Conservation (phyloP, 2,888 invertebrate species). For the Plutella xylostella region DNA sequence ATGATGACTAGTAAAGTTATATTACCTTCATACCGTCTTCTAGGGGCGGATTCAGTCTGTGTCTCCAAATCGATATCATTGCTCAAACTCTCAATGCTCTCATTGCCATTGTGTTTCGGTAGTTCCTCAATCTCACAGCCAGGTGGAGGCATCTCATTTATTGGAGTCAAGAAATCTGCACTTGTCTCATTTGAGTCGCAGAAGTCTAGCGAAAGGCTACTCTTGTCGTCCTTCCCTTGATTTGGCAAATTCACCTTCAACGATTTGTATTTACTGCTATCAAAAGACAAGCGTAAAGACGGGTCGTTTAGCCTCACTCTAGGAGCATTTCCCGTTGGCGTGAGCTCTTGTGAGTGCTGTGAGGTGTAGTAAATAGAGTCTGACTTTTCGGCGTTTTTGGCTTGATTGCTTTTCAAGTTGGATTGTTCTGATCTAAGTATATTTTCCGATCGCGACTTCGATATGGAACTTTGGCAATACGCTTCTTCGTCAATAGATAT, state of each 20-base stretch:
- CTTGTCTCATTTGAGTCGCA: slow-evolving; percentile 65
- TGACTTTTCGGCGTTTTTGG: slow-evolving; percentile 41
- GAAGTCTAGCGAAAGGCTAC: slow-evolving; percentile 55
- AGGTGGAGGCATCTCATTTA: slow-evolving; percentile 63
- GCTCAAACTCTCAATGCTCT: slow-evolving; percentile 53
- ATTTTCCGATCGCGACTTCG: slow-evolving; percentile 61
- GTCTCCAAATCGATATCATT: slow-evolving; percentile 58
- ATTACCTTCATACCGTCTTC: slow-evolving; percentile 41
- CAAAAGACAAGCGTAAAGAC: slow-evolving; percentile 50
- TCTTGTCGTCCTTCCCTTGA: slow-evolving; percentile 45
- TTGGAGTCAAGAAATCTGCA: slow-evolving; percentile 62
- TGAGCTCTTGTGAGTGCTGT: slow-evolving; percentile 59
- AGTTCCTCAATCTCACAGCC: slow-evolving; percentile 61
- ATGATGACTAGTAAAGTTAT: slow-evolving; percentile 16
- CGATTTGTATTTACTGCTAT: slow-evolving; percentile 52
- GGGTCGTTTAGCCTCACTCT: slow-evolving; percentile 48
- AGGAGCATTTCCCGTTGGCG: slow-evolving; percentile 49
- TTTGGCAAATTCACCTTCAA: slow-evolving; percentile 38
- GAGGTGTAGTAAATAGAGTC: slow-evolving; percentile 64
- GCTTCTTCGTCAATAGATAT: slow-evolving; percentile 64
- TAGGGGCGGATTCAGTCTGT: slow-evolving; percentile 57
- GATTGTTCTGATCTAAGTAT: slow-evolving; percentile 57
- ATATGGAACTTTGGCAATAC: slow-evolving; percentile 56
- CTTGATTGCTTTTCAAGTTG: slow-evolving; percentile 31
- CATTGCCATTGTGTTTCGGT: slow-evolving; percentile 55